Base-by-base conservation (phyloP, 1,140 invertebrate species). In the Camponotus pennsylvanicus region DNA sequence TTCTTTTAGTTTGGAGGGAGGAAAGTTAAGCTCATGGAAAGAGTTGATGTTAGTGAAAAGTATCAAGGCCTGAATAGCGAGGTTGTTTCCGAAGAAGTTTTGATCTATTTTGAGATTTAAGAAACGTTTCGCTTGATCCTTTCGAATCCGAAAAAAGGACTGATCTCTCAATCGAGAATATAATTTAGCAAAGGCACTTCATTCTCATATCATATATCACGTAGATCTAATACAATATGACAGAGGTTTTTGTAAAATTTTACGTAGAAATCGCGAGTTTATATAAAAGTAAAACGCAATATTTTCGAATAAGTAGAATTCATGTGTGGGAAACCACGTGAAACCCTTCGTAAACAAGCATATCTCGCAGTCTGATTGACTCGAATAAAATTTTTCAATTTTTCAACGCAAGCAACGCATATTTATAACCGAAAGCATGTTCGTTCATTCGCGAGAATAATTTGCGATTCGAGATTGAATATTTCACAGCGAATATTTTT, bases 31-130 rank as follows among this genome's bases (percentile, higher is more conserved):
- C 27, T 70, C 5, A 40, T 42, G 34, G 37, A 57, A 73, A 61
- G 5, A 52, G 32, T 52, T 71, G 21, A 32, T 13, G 40, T 8
- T 49, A 1, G n/a, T 13, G 8, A 34, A 57, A 13, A 18, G 15
- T 52, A 15, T 34, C 45, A 37, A 32, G 69, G 11, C 40, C 4
- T 82, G 27, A 73, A 73, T 73, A 32, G 11, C 64, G 37, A 6
- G 7, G 27, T 75, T 73, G 37, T 49, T 63, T 61, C 18, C n/a
- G 11, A 34, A 59, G 69, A 80, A 70, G 70, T 70, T 83, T n/a
- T 21, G 55, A 82, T 13, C 32, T 71, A 8, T 83, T 75, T 61
- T 7, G 27, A 45, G 40, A 73, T 15, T 71, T 27, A n/a, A 0
- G 40, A 45, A 27, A 73, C 55, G 67, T 40, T 71, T 59, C 27